Conservation (phyloP, 2,888 invertebrate genomes). For the Caradrina kadenii region DNA sequence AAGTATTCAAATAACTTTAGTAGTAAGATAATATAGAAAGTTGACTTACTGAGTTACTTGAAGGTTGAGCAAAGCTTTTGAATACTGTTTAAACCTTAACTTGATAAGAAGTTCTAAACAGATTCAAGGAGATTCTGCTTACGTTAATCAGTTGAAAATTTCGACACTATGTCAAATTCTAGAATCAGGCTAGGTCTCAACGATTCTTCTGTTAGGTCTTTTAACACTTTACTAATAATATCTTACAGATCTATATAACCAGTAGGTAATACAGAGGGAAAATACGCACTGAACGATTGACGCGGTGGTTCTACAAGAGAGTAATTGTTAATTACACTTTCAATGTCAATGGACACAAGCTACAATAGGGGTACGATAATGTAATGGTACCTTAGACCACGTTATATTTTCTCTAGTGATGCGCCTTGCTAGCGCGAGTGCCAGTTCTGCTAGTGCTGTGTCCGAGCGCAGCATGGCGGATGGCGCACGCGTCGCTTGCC, state of each 20-base stretch:
- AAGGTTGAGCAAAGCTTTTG: constrained; percentile 26
- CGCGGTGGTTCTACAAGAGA: neutral
- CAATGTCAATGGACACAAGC: constrained; percentile 6
- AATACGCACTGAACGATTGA: neutral
- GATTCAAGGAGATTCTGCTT: constrained; percentile 21
- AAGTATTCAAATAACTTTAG: constrained; percentile 7
- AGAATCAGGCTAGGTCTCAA: constrained; percentile 22
- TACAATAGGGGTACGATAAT: neutral
- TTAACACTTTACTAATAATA: constrained; percentile 30
- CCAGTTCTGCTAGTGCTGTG: constrained; percentile 91
- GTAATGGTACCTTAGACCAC: constrained; percentile 93
- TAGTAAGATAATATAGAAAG: neutral
- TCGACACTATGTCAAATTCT: neutral
- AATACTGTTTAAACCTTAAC: constrained; percentile 11
- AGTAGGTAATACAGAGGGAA: constrained; percentile 3
- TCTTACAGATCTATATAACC: neutral
- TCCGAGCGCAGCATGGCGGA: constrained; percentile 91
- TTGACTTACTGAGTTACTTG: constrained; percentile 15
- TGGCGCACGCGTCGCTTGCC: constrained; percentile 92
- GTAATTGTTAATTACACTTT: constrained; percentile 21
- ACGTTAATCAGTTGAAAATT: constrained; percentile 25
- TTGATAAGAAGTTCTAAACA: constrained; percentile 29
- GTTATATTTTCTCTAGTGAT: constrained; percentile 93
- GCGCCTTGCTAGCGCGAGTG: constrained; percentile 93
- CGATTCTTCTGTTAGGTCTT: neutral